Base-by-base conservation (phyloP, 2,113 vertebrate genomes). In the Chlamydotis undulata region DNA sequence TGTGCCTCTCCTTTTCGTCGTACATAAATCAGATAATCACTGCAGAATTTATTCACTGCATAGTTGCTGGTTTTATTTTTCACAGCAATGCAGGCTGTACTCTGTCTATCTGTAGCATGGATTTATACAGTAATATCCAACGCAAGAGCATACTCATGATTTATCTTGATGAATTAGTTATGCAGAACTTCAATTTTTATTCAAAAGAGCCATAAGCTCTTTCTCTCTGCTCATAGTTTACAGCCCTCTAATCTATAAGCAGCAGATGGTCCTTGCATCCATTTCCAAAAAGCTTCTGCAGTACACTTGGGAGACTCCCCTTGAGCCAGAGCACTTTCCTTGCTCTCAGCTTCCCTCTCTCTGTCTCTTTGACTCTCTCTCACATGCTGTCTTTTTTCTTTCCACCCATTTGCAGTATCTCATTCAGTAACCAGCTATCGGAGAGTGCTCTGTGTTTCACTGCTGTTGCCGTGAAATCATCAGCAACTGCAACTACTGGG, bases 401-500 rank as follows among this genome's bases (percentile, higher is more conserved):
- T 87, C 89, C 74, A 76, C 74, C 87, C 91, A 37, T 94, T 63
- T 88, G 93, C 96, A 90, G 92, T 67, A 69, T 93, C 91, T 95
- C 96, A 89, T 89, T 96, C 94, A 81, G 94, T 41, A 90, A 83
- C 87, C 87, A 49, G 93, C 94, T 79, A 90, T 12, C 39, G 6
- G 94, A 94, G 94, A 80, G 5, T 88, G 35, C 88, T 86, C 93
- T 24, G 85, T 59, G 70, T 93, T 94, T 93, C 98, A 88, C 97
- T 74, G 95, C 97, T 94, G 96, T 94, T 97, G 98, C 98, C 93
- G 97, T 94, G 98, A 98, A 98, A 98, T 98, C 97, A 98, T 97
- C 98, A 78, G 98, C 98, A 98, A 98, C 98, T 97, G 97, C 98
- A 98, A 97, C 97, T 98, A 95, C 97, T 97, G 96, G 98, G 98